Evolutionary conservation across 35 echinoderm and acorn worm species (phyloP).

Genomic region (Heliocidaris tuberculata): DNA sequence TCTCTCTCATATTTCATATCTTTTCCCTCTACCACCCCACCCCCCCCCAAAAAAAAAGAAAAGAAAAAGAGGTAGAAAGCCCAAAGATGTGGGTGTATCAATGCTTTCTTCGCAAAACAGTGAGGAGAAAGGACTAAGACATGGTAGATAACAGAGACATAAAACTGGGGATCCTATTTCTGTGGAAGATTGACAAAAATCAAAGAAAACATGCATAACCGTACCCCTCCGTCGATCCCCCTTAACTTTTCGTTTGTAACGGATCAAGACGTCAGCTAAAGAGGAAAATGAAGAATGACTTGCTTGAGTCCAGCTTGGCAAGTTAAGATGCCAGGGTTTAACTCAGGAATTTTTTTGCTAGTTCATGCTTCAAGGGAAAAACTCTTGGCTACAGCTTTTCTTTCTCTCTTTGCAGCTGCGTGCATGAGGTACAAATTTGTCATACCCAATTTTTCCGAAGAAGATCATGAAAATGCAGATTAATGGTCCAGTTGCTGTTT

Average conservation of each 20-base stretch:
- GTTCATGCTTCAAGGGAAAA: neutral
- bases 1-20: neutral
- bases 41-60: too few species aligned
- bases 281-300: constrained; percentile 14
- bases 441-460: neutral
- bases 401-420: neutral
- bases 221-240: neutral
- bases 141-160: neutral
- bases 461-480: neutral
- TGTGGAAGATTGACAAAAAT: neutral
- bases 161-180: neutral
- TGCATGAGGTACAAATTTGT: neutral
- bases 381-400: neutral
- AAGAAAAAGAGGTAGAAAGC: neutral
- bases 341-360: neutral
- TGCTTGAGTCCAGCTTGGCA: neutral
- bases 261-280: neutral
- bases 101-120: neutral
- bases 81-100: neutral
- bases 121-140: too few species aligned
- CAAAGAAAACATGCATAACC: neutral
- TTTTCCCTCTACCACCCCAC: too few species aligned
- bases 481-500: neutral
- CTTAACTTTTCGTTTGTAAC: neutral
- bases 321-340: neutral